Percentiles rank a stretch among this genome's conserved stretches.
Conservation (phyloP, 2,113 vertebrate species). For the Xenopus laevis region DNA sequence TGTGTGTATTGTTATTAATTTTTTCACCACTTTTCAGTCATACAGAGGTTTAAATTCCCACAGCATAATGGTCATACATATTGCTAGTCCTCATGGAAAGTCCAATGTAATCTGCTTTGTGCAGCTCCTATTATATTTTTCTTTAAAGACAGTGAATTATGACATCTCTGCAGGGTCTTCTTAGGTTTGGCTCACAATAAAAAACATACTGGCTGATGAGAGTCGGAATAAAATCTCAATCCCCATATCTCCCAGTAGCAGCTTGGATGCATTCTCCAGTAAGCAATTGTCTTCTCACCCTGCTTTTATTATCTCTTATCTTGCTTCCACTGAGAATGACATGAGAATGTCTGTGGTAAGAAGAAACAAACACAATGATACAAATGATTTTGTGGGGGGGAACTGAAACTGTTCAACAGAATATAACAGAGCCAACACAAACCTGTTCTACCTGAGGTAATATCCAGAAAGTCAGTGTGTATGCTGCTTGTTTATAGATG, state of each 20-base stretch:
- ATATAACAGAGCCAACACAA: neutral
- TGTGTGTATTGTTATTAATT: no score
- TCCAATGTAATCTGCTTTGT: slow-evolving; percentile 37
- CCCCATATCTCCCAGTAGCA: slow-evolving; percentile 34
- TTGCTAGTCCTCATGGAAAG: neutral
- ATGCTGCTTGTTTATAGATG: no score
- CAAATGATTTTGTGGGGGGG: neutral
- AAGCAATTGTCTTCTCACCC: slow-evolving; percentile 38
- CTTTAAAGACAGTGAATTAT: slow-evolving; percentile 29
- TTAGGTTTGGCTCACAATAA: slow-evolving; percentile 34
- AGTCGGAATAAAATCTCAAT: slow-evolving; percentile 39
- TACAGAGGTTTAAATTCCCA: no score
- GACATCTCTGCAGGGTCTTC: slow-evolving; percentile 25
- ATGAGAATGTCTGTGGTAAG: slow-evolving; percentile 5
- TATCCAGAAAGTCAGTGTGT: no score
- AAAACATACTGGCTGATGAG: slow-evolving; percentile 30
- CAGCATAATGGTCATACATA: neutral
- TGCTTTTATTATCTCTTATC: slow-evolving; percentile 36
- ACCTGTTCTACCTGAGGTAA: neutral
- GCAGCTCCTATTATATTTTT: slow-evolving; percentile 28
- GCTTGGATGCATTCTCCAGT: slow-evolving; percentile 38
- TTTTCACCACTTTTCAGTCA: no score
- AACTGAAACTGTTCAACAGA: neutral
- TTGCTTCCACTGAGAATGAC: slow-evolving; percentile 23
- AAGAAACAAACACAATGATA: neutral